Base-by-base conservation (phyloP, 92 coral and sea anemone genomes). In the Blastomussa wellsi region DNA sequence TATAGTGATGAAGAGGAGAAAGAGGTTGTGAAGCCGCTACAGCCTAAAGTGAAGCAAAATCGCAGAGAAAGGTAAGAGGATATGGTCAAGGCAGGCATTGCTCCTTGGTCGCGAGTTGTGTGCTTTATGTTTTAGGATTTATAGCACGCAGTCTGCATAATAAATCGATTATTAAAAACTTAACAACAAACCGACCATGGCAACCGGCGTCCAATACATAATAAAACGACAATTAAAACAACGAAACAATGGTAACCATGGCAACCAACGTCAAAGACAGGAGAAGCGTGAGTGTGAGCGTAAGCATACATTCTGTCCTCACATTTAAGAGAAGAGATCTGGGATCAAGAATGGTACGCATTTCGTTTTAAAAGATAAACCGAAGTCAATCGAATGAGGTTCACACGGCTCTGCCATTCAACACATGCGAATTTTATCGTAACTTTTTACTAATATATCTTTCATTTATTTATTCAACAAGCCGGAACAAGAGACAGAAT, bases 1-100 rank as follows among this genome's bases (percentile, higher is more conserved):
- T 37, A 33, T 57, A 82, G 90, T 74, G 88, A 86, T 6, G 93
- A 86, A 29, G 90, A 86, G 14, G 62, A 57, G 16, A 69, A 71
- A 11, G 52, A 86, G n/a, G 79, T 20, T 26, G 41, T 38, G 41
- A 81, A 78, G 64, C 87, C 74, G 31, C 85, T 75, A 19, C 75
- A 70, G 37, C 70, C 66, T 5, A 86, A 78, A 80, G 41, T 8
- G 29, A 86, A 82, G 67, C 66, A 72, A 82, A 86, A n/a, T 41
- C 85, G 81, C 62, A 77, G 48, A 57, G 90, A 90, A 41, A 86
- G 90, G 91, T 83, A 60, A 20, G 16, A 14, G 44, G 28, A 47
- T n/a, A n/a, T n/a, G n/a, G n/a, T n/a, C n/a, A n/a, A n/a, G n/a
- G n/a, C n/a, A n/a, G n/a, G n/a, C n/a, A n/a, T n/a, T n/a, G n/a